Conservation (phyloP, 2,888 invertebrate species). For the Smittia aterrima region DNA sequence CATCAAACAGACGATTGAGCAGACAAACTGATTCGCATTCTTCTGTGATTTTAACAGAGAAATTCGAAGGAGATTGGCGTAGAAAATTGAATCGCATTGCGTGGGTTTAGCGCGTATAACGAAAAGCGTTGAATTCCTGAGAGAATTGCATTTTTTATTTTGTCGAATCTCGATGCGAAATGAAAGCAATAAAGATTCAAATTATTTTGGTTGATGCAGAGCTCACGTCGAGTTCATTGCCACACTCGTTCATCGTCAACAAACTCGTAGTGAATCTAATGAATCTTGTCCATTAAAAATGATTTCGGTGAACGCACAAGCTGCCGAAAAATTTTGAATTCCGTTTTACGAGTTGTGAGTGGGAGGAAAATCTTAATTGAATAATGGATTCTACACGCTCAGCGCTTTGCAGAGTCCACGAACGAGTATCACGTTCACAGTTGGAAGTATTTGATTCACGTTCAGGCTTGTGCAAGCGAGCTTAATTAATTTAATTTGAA, state of each 20-base stretch:
- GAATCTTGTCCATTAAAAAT: neutral
- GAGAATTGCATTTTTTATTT: too few species aligned
- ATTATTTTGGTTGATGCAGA: neutral
- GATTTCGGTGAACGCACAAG: neutral
- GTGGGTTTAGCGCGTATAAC: too few species aligned
- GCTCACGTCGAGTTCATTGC: neutral
- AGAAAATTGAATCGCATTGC: too few species aligned
- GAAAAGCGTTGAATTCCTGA: too few species aligned
- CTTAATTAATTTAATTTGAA: constrained; percentile 34
- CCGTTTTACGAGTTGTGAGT: constrained; percentile 9
- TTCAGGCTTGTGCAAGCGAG: neutral
- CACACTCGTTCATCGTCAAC: neutral
- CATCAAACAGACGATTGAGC: constrained; percentile 4
- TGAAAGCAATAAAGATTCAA: too few species aligned
- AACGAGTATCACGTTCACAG: constrained; percentile 3
- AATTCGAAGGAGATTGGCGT: too few species aligned
- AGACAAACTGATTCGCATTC: neutral
- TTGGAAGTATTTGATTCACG: neutral
- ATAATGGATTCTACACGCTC: constrained; percentile 17
- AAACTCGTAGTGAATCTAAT: neutral
- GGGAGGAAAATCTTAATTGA: constrained; percentile 39
- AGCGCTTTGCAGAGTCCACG: neutral
- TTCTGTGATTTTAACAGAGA: neutral
- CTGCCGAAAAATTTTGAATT: neutral
- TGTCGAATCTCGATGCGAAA: too few species aligned